Percentiles rank a stretch among this genome's conserved stretches.
Conservation (phyloP, 35 echinoderm and acorn worm genomes). For the Apostichopus parvimensis region DNA sequence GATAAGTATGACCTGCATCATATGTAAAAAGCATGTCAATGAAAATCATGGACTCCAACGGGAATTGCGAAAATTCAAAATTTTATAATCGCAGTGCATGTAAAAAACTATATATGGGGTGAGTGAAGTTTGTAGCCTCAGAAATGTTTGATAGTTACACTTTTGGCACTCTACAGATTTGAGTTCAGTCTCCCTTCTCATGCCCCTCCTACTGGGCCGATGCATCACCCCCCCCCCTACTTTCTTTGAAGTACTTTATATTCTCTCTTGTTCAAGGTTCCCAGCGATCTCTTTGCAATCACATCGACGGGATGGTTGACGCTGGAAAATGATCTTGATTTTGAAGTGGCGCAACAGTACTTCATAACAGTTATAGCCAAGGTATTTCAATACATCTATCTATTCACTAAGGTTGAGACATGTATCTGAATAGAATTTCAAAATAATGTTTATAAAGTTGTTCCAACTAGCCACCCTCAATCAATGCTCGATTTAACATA, state of each 20-base stretch:
- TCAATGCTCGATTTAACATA: too few relatives aligned
- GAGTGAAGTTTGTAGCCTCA: neutral
- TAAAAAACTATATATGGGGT: neutral
- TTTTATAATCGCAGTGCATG: neutral
- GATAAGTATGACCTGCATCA: too few relatives aligned
- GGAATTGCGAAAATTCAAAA: neutral
- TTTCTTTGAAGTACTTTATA: neutral
- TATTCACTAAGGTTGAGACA: too few relatives aligned
- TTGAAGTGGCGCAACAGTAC: slow-evolving; percentile 28
- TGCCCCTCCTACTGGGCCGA: too few relatives aligned
- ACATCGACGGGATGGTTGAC: neutral
- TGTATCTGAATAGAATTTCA: too few relatives aligned
- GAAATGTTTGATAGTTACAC: neutral
- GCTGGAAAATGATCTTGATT: slow-evolving; percentile 3
- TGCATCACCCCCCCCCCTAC: too few relatives aligned
- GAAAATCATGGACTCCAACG: too few relatives aligned
- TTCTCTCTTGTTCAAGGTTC: slow-evolving; percentile 20
- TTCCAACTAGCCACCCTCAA: too few relatives aligned
- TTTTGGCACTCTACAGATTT: neutral
- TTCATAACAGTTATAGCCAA: slow-evolving; percentile 33
- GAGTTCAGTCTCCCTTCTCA: too few relatives aligned
- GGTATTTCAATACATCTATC: neutral
- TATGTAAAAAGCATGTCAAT: too few relatives aligned
- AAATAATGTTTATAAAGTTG: too few relatives aligned
- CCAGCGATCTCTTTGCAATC: slow-evolving; percentile 3